These are phyloP conservation scores for Trichacis sp. DNA, from an alignment of 2,888 invertebrate species.

Conservation along the genomic window DNA sequence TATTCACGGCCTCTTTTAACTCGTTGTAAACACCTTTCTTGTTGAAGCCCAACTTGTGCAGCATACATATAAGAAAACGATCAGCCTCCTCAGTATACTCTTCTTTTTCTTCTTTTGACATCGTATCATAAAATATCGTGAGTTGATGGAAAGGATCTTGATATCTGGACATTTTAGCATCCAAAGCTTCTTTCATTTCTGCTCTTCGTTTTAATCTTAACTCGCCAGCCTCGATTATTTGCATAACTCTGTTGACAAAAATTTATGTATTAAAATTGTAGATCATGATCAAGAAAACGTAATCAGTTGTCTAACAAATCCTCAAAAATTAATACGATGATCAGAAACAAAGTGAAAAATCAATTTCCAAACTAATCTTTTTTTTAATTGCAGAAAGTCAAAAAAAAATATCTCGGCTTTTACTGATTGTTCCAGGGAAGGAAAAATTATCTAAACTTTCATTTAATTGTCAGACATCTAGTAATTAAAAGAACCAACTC, in stretches of 20 bases:
- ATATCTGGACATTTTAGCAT: conserved; percentile 91
- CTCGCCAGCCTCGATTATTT: conserved; percentile 97
- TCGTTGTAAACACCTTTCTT: conserved; percentile 99
- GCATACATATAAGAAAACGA: conserved; percentile 96
- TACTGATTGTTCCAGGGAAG: too few relatives aligned
- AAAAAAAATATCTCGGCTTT: too few relatives aligned
- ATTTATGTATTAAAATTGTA: too few relatives aligned
- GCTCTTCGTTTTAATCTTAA: conserved; percentile 94
- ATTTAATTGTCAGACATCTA: conserved; percentile 77
- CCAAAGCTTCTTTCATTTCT: conserved; percentile 83
- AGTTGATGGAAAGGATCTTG: conserved; percentile 98
- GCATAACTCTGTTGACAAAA: conserved; percentile 82
- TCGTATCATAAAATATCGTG: conserved; percentile 96
- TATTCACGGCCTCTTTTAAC: conserved; percentile 88
- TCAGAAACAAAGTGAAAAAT: too few relatives aligned
- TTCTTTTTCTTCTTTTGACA: conserved; percentile 98
- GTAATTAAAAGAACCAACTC: too few relatives aligned
- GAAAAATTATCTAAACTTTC: too few relatives aligned
- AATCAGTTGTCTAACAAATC: too few relatives aligned
- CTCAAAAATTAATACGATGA: too few relatives aligned
- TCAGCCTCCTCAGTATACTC: conserved; percentile 98
- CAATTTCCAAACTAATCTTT: too few relatives aligned
- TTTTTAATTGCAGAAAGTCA: too few relatives aligned
- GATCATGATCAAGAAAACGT: too few relatives aligned
- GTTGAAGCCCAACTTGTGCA: conserved; percentile 98